Conservation (phyloP, 1,140 invertebrate species). For the Drosophila eugracilis region DNA sequence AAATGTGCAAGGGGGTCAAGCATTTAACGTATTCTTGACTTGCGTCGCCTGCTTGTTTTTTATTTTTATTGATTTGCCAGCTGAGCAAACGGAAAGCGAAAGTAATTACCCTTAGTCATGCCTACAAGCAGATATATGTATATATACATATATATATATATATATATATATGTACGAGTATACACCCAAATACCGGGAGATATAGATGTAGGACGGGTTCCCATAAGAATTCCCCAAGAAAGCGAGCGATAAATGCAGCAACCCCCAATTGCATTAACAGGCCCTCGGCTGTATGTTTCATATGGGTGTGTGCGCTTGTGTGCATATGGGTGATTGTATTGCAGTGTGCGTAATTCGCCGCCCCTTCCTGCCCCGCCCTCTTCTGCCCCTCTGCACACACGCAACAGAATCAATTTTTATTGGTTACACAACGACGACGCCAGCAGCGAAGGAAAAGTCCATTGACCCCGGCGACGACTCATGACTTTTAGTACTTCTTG, state of each 20-base stretch:
- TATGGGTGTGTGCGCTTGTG: background rate
- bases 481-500: constrained; percentile 75
- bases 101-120: constrained; percentile 60
- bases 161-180: background rate
- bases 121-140: background rate
- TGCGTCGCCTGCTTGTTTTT: background rate
- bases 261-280: constrained; percentile 59
- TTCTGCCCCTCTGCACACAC: constrained; percentile 6
- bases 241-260: constrained; percentile 49
- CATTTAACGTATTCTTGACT: constrained; percentile 47
- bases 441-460: constrained; percentile 56
- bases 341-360: constrained; percentile 22
- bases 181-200: constrained; percentile 19
- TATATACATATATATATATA: background rate
- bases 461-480: constrained; percentile 66
- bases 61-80: constrained; percentile 66
- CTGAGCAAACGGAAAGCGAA: constrained; percentile 71
- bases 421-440: constrained; percentile 77
- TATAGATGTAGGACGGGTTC: constrained; percentile 5
- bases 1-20: constrained; percentile 44
- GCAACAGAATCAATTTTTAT: constrained; percentile 82
- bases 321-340: background rate
- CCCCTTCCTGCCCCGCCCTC: constrained; percentile 4
- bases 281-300: constrained; percentile 28
- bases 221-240: constrained; percentile 24